A percentile compares a stretch with the other conserved stretches of the same genome.
Evolutionary conservation across 2,113 vertebrate species (phyloP).

Genomic region (Microtus pennsylvanicus): DNA sequence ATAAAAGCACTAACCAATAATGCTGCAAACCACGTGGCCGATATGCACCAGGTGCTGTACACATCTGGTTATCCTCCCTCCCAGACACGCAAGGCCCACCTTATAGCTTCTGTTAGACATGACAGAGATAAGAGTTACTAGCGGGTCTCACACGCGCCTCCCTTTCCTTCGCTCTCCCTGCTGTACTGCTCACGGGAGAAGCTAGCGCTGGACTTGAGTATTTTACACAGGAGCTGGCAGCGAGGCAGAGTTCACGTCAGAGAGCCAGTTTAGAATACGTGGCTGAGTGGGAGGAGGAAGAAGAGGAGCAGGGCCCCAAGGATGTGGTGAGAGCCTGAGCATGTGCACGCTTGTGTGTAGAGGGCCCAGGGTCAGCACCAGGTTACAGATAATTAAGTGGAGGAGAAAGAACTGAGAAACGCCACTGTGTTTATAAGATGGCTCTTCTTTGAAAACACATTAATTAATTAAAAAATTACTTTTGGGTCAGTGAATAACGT

Average conservation of each 20-base stretch:
- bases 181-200: slow-evolving; percentile 27
- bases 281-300: background rate
- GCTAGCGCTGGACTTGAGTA: background rate
- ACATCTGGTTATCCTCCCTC: background rate
- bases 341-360: background rate
- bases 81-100: background rate
- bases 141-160: background rate
- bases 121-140: slow-evolving; percentile 19
- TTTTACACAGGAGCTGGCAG: slow-evolving; percentile 40
- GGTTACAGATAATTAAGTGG: background rate
- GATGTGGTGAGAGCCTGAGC: background rate
- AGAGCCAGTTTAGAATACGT: background rate
- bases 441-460: slow-evolving; percentile 38
- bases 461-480: slow-evolving; percentile 46
- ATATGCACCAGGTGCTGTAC: slow-evolving; percentile 8
- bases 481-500: background rate
- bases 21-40: background rate
- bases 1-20: slow-evolving; percentile 29
- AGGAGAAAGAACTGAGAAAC: slow-evolving; percentile 37
- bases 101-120: slow-evolving; percentile 27
- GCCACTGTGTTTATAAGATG: slow-evolving; percentile 7
- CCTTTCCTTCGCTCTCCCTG: background rate
- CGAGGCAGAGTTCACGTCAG: background rate
- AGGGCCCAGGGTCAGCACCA: background rate
- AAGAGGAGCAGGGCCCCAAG: background rate